These are phyloP conservation scores for Neoarius graeffei DNA, from an alignment of 2,113 vertebrate genomes.

Conservation along the genomic window DNA sequence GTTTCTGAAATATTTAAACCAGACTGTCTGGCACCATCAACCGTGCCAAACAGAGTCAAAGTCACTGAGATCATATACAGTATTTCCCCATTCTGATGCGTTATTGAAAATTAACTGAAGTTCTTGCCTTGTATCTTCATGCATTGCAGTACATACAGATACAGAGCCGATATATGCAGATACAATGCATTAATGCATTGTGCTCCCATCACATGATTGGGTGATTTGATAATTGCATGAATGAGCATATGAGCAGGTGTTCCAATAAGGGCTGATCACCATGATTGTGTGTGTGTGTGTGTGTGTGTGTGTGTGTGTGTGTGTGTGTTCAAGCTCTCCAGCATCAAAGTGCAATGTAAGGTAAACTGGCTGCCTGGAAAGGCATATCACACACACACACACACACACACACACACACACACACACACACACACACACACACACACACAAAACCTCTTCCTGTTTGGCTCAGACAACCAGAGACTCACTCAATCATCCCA, in stretches of 20 bases:
- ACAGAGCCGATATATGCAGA: too few relatives aligned
- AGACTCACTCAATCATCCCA: slow-evolving; percentile 72
- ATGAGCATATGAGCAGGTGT: not conserved
- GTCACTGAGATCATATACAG: not conserved
- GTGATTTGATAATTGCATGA: not conserved
- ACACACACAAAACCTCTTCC: slow-evolving; percentile 44
- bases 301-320: not conserved
- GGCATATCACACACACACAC: slow-evolving; percentile 15
- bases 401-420: slow-evolving; percentile 57
- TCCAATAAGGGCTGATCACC: slow-evolving; percentile 55
- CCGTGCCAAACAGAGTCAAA: not conserved
- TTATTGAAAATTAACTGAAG: not conserved
- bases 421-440: slow-evolving; percentile 49
- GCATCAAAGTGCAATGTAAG: slow-evolving; percentile 9
- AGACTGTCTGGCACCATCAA: not conserved
- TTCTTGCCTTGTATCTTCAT: not conserved
- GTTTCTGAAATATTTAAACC: not conserved
- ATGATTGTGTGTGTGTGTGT: slow-evolving; percentile 16
- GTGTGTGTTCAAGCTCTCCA: not conserved
- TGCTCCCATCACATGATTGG: not conserved
- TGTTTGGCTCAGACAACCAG: slow-evolving; percentile 68
- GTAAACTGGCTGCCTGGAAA: slow-evolving; percentile 54
- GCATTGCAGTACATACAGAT: too few relatives aligned
- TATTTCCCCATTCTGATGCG: not conserved
- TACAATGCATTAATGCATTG: not conserved